A percentile compares a stretch with the other conserved stretches of the same genome.
Conservation (phyloP, 2,888 invertebrate genomes). For the Apamea monoglypha region DNA sequence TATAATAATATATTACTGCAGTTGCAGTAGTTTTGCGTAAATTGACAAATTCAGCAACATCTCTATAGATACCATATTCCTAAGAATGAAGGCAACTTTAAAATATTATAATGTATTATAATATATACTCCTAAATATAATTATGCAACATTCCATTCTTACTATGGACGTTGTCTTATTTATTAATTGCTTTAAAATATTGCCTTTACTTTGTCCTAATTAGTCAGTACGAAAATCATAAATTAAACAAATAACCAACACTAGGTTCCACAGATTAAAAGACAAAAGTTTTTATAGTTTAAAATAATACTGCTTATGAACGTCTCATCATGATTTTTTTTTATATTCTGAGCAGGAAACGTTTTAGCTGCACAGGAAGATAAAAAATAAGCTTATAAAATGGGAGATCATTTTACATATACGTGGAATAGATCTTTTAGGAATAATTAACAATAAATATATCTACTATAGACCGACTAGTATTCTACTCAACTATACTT, state of each 20-base stretch:
- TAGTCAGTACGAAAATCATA: not conserved
- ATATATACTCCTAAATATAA: conserved; percentile 42
- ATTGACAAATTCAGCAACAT: conserved; percentile 62
- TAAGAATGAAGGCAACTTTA: conserved; percentile 74
- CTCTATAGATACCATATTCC: conserved; percentile 57
- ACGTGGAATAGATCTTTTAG: not conserved
- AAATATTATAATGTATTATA: conserved; percentile 68
- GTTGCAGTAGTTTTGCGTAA: conserved; percentile 44
- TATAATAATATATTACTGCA: conserved; percentile 33
- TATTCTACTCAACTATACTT: not conserved
- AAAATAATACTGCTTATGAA: not conserved
- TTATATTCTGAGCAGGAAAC: not conserved
- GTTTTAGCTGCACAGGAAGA: not conserved
- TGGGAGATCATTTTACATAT: not conserved
- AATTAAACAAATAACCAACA: not conserved
- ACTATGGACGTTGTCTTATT: conserved; percentile 32
- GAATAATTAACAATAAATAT: not conserved
- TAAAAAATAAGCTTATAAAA: not conserved
- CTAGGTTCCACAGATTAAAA: not conserved
- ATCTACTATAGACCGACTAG: conserved; percentile 11
- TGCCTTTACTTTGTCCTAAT: conserved; percentile 24
- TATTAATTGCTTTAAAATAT: conserved; percentile 57
- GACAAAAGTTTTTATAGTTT: not conserved
- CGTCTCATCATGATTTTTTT: not conserved
- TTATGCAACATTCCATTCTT: conserved; percentile 53